Evolutionary conservation across 2,797 vertebrate genomes (phyloP).

Genomic region (Saguinus oedipus): DNA sequence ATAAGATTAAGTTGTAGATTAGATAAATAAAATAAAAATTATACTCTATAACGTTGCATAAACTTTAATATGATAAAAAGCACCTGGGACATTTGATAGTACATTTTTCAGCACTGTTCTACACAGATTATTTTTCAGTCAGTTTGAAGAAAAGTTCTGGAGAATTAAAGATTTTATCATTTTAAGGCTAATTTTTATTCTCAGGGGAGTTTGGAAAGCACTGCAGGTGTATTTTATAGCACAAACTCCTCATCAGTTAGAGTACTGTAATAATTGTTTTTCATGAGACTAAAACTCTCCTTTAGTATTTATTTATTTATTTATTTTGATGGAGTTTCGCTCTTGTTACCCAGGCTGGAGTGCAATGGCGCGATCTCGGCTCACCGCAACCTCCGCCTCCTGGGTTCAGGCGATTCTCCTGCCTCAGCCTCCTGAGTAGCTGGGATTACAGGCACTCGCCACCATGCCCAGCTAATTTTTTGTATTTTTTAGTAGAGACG

Average conservation of each 20-base stretch:
- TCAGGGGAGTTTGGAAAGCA: not conserved
- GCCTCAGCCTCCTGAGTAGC: too few relatives aligned
- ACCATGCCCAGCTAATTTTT: too few relatives aligned
- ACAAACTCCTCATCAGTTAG: not conserved
- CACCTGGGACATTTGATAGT: not conserved
- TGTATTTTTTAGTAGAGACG: too few relatives aligned
- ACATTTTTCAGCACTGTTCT: not conserved
- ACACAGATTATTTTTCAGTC: not conserved
- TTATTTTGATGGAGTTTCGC: too few relatives aligned
- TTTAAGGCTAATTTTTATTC: not conserved
- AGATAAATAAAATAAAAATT: not conserved
- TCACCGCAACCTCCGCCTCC: too few relatives aligned
- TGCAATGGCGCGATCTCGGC: too few relatives aligned
- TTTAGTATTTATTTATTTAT: not conserved
- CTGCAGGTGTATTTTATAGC: not conserved
- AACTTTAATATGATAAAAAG: not conserved
- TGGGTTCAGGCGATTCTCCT: too few relatives aligned
- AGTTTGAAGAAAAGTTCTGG: not conserved
- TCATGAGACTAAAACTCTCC: not conserved
- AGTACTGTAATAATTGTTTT: slow-evolving; percentile 17
- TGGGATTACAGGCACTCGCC: too few relatives aligned
- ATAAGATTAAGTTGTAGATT: not conserved
- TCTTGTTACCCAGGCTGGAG: too few relatives aligned
- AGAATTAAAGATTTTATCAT: not conserved
- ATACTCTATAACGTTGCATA: not conserved